Percentiles rank a stretch among this genome's conserved stretches.
phyloP scores from a whole-genome alignment of 92 coral and sea anemone genomes.

The Palythoa grandis region DNA sequence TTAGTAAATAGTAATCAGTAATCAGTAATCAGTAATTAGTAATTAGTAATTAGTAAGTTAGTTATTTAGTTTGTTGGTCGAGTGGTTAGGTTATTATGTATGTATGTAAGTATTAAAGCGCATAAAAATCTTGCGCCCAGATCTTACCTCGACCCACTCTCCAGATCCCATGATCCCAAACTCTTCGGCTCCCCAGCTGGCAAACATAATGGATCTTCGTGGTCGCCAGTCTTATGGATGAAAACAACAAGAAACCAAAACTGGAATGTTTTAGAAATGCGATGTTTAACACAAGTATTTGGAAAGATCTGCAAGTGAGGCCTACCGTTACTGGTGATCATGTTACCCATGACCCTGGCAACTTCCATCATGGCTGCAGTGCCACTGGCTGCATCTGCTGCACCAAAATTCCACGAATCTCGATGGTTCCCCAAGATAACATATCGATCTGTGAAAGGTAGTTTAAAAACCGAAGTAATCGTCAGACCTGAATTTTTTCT shows the following conservation, averaged over 20 bases:
- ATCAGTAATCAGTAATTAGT: too few species aligned
- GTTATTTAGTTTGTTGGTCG: too few species aligned
- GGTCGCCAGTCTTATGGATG: constrained; percentile 79
- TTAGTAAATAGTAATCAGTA: too few species aligned
- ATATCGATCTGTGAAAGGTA: constrained; percentile 74
- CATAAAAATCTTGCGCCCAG: not conserved
- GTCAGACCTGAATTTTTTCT: too few species aligned
- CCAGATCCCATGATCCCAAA: constrained; percentile 79
- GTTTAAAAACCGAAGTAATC: not conserved
- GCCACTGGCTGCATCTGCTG: constrained; percentile 78
- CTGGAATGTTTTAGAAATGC: not conserved
- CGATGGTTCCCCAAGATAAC: constrained; percentile 83
- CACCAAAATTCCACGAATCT: constrained; percentile 89
- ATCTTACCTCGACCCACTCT: constrained; percentile 85
- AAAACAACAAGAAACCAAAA: not conserved
- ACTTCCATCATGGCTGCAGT: constrained; percentile 77
- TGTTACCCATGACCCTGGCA: constrained; percentile 61
- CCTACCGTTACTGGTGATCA: constrained; percentile 56
- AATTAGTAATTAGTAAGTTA: too few species aligned
- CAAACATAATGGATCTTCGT: constrained; percentile 82
- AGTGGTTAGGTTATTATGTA: too few species aligned
- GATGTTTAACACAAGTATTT: not conserved
- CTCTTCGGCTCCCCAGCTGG: constrained; percentile 92
- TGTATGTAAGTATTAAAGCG: too few species aligned
- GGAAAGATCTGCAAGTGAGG: not conserved